Evolutionary conservation across 2,113 vertebrate species (phyloP).

Genomic region (Leptodactylus fuscus): DNA sequence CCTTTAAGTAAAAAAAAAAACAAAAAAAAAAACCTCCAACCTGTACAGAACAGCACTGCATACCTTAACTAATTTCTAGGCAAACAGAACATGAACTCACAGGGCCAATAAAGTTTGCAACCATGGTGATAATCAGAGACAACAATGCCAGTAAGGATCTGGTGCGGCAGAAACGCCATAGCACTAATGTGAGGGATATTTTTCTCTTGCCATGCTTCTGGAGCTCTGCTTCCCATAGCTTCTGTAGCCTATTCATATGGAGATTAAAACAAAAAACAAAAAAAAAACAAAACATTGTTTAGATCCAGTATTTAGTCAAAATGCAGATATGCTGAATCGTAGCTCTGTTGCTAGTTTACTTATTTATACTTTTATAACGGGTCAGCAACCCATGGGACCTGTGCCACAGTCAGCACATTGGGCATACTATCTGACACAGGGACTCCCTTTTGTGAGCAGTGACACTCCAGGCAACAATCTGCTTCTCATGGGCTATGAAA

Average conservation of each 20-base stretch:
- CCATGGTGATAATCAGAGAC: conserved; percentile 77
- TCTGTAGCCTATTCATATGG: conserved; percentile 71
- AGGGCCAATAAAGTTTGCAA: conserved; percentile 77
- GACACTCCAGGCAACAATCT: too few species aligned
- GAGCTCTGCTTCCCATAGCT: conserved; percentile 79
- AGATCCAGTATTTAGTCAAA: too few species aligned
- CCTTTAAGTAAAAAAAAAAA: too few species aligned
- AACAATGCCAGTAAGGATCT: conserved; percentile 77
- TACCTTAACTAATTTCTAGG: not conserved
- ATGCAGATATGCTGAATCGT: not conserved
- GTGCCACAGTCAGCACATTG: too few species aligned
- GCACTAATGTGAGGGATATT: conserved; percentile 75
- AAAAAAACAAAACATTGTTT: too few species aligned
- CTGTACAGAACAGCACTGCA: not conserved
- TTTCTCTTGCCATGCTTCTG: conserved; percentile 72
- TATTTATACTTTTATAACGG: not conserved
- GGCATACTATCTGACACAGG: too few species aligned
- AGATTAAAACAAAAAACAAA: too few species aligned
- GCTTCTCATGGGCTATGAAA: too few species aligned
- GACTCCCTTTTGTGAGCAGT: too few species aligned
- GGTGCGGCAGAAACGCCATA: conserved; percentile 82
- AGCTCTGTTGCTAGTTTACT: not conserved
- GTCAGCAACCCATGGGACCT: not conserved
- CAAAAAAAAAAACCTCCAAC: too few species aligned
- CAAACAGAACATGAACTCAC: conserved; percentile 69